Base-by-base conservation (phyloP, 2,797 vertebrate genomes). In the Phyllotis vaccarum region DNA sequence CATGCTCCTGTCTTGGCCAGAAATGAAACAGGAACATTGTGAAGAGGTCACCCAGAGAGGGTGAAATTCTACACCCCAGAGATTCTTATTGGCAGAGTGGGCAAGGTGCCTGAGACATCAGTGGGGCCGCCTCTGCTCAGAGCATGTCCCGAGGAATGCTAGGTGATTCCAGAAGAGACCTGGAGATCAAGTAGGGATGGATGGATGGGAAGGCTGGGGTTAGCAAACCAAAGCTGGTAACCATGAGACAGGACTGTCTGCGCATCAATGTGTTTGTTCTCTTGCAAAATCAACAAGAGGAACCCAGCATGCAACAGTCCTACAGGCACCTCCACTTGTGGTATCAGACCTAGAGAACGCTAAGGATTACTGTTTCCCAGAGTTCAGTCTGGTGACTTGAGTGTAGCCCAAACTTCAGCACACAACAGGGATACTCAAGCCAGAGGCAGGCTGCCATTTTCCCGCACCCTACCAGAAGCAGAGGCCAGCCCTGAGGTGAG, bases 1-100 rank as follows among this genome's bases (percentile, higher is more conserved):
- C 2, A 1, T 6, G 12, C 68, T 79, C 74, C 52, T 6, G 0
- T 49, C 72, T 88, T 68, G 37, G 70, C 46, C 91, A 96, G 80
- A 93, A 91, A 90, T 76, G 49, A 90, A 85, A 43, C 78, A 43
- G 29, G 78, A 60, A 40, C 66, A 21, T 72, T 75, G 66, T 90
- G 81, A 86, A 82, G 86, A 93, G 93, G 49, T 96, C 93, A 78
- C 66, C 24, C 40, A 49, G 46, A 81, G 40, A 62, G 66, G 89
- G 89, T 91, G 79, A 90, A 97, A 94, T 95, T 95, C 58, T 83
- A 96, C 17, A 79, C 40, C 79, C 14, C 4, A 58, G 60, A 58
- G 60, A 24, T 83, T 89, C 91, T 83, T 54, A 52, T 1, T 89
- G 74, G 66, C 62, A 72, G 52, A 81, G 24, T 52, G 79, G 40